Evolutionary conservation across 1,140 invertebrate genomes (phyloP).

Genomic region (Amphibalanus amphitrite): DNA sequence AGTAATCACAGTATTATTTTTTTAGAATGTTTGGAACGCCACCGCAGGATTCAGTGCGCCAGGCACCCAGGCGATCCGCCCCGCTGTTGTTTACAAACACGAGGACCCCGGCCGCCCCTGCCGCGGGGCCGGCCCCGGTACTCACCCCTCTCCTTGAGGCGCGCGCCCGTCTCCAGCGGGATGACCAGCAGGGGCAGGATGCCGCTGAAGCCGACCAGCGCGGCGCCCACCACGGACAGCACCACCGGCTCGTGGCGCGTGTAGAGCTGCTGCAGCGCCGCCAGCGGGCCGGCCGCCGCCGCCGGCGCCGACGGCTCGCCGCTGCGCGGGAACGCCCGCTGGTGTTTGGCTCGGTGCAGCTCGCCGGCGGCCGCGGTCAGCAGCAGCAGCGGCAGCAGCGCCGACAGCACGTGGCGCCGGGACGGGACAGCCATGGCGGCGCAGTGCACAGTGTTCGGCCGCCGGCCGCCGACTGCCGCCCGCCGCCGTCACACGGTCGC

Average conservation of each 20-base stretch:
- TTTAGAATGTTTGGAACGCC: too few relatives aligned
- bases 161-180: conserved; percentile 52
- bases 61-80: too few relatives aligned
- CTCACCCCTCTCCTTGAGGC: conserved; percentile 43
- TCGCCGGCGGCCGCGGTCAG: neutral
- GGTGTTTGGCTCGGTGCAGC: neutral
- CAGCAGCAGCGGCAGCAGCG: neutral
- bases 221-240: conserved; percentile 63
- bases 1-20: too few relatives aligned
- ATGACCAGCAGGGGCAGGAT: conserved; percentile 77
- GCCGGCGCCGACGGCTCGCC: conserved; percentile 8
- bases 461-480: too few relatives aligned
- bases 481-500: too few relatives aligned
- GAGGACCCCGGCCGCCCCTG: too few relatives aligned
- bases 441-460: too few relatives aligned
- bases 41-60: too few relatives aligned
- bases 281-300: conserved; percentile 7
- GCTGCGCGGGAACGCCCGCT: neutral
- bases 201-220: conserved; percentile 70
- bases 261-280: conserved; percentile 7
- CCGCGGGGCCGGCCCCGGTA: too few relatives aligned
- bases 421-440: too few relatives aligned
- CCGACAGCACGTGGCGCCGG: too few relatives aligned
- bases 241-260: conserved; percentile 57
- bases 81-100: too few relatives aligned